Evolutionary conservation across 1,140 invertebrate species (phyloP), one percentile per base, ranked within the genome.

Genomic region (Bombus polaris): DNA sequence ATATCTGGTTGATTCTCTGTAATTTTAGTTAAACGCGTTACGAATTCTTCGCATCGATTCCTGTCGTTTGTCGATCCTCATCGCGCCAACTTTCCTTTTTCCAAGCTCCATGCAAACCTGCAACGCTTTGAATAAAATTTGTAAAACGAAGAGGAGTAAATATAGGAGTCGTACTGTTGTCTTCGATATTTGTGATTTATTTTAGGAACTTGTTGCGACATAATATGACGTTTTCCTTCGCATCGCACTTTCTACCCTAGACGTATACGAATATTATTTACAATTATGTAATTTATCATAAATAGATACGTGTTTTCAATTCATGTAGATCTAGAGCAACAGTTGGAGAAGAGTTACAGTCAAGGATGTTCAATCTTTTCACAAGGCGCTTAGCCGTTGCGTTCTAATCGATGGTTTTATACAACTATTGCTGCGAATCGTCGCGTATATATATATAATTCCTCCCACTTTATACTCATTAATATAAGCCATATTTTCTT

Each of bases 161-260:
- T 18, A 87, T 9, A 53, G 8, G 25, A 73, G 37, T 25, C 4
- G 28, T 32, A 35, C 1, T 53, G 22, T 35, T 82, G 78, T 73
- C 73, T 75, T 87, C 85, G 75, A 88, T 93, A 88, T 89, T 83
- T 85, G 91, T 93, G 85, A 90, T 94, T 93, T 94, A 93, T 93
- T 94, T 92, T 93, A 94, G 93, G 93, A 94, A 94, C 93, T 94
- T 93, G 89, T 91, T 91, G 91, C 91, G 91, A 92, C 91, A 93
- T 92, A 91, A 90, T 92, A 93, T 86, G 85, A 86, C 86, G 74
- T 86, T 82, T 85, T 88, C 72, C 37, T 66, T 88, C 91, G 91
- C 88, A 93, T 93, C 89, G 88, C 83, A 90, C 90, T 89, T 86
- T 81, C 91, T 92, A 94, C 91, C 85, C 90, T 92, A 91, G 62